Evolutionary conservation across 2,888 invertebrate species (phyloP), one percentile per base, ranked within the genome.

Genomic region (Eulithis testata): DNA sequence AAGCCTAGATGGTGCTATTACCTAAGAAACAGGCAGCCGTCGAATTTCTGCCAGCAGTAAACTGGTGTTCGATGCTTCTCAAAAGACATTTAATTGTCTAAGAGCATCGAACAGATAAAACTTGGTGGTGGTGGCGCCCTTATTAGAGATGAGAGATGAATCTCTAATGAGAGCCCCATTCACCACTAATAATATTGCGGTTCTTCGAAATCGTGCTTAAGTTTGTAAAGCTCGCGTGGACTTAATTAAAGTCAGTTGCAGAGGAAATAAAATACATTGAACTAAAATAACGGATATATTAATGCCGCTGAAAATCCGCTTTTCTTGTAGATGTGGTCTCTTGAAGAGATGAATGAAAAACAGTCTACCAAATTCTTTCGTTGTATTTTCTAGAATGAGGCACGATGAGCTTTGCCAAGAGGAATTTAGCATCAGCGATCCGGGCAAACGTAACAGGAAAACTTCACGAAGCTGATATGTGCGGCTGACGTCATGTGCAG

Each of bases 301-400:
- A 31, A 11, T 9, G 44, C n/a, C 37, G 40, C 40, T 8, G 40
- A 11, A 12, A 49, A 49, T 37, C 60, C n/a, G 61, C 45, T 50
- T 65, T 61, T 36, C 7, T 11, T 40, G 47, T 55, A 2, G 58
- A 57, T 43, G 52, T 6, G 12, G 71, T 70, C 75, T 21, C 21
- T 21, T 21, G 21, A 79, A 80, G 83, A 84, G 84, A 81, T 86
- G 82, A 86, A 86, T 85, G 81, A 80, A 79, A 85, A 80, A 82
- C 76, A 76, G 72, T 21, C 70, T 68, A 71, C 65, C 71, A 65
- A 55, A 54, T 43, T 50, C 49, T 59, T 55, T 12, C 49, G 47
- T 58, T 58, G 49, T 66, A 69, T 69, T 68, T 60, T 57, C 43
- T 69, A 55, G 40, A 50, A 45, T 61, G 65, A 61, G 60, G 57